Base-by-base conservation (phyloP, 1,140 invertebrate species). In the Leptonema lineaticorne region DNA sequence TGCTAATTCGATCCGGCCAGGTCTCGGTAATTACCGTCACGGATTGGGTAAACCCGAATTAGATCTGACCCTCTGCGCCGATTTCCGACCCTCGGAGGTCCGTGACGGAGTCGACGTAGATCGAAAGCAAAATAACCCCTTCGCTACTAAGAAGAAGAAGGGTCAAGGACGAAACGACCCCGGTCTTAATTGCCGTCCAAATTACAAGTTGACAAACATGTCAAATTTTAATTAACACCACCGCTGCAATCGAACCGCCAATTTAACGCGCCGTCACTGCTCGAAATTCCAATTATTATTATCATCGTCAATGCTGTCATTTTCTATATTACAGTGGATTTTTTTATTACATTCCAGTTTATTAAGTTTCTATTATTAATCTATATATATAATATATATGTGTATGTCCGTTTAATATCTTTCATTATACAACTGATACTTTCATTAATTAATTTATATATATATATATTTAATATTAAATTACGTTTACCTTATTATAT, bases 1-100 rank as follows among this genome's bases (percentile, higher is more conserved):
- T 56, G 63, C 63, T 66, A 66, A 66, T 66, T 57, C 63, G 63
- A 66, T 66, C 46, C 28, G 57, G 14, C 57, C 57, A 59, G 57
- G 57, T 59, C 28, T 59, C n/a, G 28, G 57, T 59, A 28, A 59
- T 59, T 59, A 59, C 57, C 57, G 57, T 59, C 57, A 33, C 57
- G 57, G 57, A 59, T 59, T 59, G 57, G 57, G 57, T 33, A 59
- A 59, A 59, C 57, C 57, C 27, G 57, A 59, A 59, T 59, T 59
- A 59, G 57, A 59, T 37, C 60, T 28, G 60, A 63, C 60, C 60
- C 60, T 45, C 30, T 11, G 14, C 60, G 8, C 11, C 58, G 58
- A n/a, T 29, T 27, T 20, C 22, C 26, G 48, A 53, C 48, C 48
- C 48, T n/a, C 26, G 56, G 56, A 14, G 48, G 24, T 26, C 22